Conservation (phyloP, 2,888 invertebrate species). For the Tetanocera ferruginea region DNA sequence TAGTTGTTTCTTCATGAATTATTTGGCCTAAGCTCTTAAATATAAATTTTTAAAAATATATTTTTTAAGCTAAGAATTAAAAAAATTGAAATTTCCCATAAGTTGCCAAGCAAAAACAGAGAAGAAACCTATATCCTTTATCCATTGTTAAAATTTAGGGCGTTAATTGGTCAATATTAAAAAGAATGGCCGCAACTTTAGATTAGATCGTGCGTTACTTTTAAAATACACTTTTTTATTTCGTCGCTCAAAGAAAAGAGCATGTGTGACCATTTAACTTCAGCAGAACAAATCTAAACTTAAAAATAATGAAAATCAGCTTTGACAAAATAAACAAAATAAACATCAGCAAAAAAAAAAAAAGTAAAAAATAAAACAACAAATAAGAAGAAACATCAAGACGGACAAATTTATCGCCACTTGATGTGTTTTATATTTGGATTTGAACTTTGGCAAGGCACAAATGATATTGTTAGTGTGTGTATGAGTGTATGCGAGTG, state of each 20-base stretch:
- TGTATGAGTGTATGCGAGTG: not conserved
- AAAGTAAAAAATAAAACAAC: not conserved
- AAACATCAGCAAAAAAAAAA: not conserved
- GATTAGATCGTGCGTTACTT: not conserved
- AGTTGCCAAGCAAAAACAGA: not conserved
- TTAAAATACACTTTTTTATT: not conserved
- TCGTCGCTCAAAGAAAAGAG: no score
- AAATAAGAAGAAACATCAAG: not conserved
- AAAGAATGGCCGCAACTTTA: not conserved
- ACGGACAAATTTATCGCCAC: conserved; percentile 23
- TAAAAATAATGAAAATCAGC: no score
- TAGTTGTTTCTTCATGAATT: no score
- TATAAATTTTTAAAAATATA: no score
- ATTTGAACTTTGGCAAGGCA: not conserved
- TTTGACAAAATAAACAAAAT: no score
- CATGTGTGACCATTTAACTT: no score
- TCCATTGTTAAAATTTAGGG: not conserved
- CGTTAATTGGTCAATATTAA: not conserved
- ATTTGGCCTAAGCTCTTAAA: no score
- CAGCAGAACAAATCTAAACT: no score
- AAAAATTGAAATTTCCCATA: no score
- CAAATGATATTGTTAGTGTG: not conserved
- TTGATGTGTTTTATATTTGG: not conserved
- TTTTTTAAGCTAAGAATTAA: no score
- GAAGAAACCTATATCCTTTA: not conserved